A percentile compares a stretch with the other conserved stretches of the same genome.
Conservation (phyloP, 2,797 vertebrate genomes). For the Tragelaphus eurycerus region DNA sequence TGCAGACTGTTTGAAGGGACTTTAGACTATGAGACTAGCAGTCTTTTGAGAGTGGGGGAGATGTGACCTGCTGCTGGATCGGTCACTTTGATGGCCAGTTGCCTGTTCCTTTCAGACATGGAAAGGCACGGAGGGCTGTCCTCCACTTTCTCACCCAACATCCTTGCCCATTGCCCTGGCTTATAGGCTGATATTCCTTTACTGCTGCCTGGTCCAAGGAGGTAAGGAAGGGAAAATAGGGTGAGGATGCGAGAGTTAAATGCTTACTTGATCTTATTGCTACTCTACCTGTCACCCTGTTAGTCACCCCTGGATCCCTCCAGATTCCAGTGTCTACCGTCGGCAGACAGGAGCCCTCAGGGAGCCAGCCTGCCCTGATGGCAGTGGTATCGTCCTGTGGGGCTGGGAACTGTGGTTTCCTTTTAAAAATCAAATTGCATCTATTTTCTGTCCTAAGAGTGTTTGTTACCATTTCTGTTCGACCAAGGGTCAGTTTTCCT, state of each 20-base stretch:
- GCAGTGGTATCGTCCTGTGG: rapidly evolving
- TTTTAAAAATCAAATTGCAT: background rate
- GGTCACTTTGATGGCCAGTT: background rate
- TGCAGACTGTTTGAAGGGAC: background rate
- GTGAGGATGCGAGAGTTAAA: background rate
- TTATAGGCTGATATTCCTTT: background rate
- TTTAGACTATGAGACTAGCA: background rate
- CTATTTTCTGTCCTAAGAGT: background rate
- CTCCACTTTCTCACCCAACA: background rate
- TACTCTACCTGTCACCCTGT: too few species aligned
- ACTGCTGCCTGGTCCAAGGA: background rate
- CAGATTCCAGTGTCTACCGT: background rate
- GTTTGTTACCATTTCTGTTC: background rate
- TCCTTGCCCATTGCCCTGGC: background rate
- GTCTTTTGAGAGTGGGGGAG: background rate
- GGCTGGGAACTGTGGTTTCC: background rate
- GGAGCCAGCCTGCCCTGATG: background rate
- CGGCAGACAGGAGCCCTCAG: background rate
- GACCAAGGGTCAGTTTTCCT: background rate
- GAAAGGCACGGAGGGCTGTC: too few species aligned
- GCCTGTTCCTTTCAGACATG: background rate
- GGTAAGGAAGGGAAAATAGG: background rate
- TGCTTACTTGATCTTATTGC: background rate
- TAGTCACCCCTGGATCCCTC: background rate
- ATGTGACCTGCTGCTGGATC: background rate